Evolutionary conservation across 2,888 invertebrate species (phyloP).

Genomic region (Latheticus oryzae): DNA sequence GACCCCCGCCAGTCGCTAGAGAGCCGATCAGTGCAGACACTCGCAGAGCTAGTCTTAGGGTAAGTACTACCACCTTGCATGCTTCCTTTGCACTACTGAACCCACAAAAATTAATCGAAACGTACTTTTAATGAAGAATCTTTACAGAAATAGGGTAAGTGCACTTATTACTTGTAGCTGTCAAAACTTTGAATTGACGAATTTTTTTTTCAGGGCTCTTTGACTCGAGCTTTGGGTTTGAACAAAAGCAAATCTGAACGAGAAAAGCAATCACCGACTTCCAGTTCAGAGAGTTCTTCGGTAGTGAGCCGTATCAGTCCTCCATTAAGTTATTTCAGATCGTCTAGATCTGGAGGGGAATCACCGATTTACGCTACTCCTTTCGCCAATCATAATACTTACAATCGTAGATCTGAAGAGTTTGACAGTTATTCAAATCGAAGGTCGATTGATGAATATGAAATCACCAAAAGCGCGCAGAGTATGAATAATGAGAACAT

Average conservation of each 20-base stretch:
- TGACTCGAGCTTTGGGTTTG: conserved; percentile 78
- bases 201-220: conserved; percentile 80
- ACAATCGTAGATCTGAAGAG: conserved; percentile 58
- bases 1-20: conserved; percentile 60
- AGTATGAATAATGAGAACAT: conserved; percentile 45
- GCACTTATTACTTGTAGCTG: too few relatives aligned
- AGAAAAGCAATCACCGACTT: conserved; percentile 76
- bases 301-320: conserved; percentile 68
- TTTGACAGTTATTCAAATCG: conserved; percentile 63
- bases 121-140: conserved; percentile 28
- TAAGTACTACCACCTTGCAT: conserved; percentile 42
- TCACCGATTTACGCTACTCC: conserved; percentile 61
- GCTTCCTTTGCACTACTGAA: conserved; percentile 6
- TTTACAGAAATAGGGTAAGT: conserved; percentile 31
- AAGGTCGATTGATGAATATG: conserved; percentile 51
- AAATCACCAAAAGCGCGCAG: conserved; percentile 51
- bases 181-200: too few relatives aligned
- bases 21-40: conserved; percentile 69
- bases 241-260: conserved; percentile 64
- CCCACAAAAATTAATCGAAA: conserved; percentile 21
- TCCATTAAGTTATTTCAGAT: conserved; percentile 66
- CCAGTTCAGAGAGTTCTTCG: conserved; percentile 74
- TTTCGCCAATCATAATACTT: conserved; percentile 52
- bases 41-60: conserved; percentile 68
- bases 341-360: conserved; percentile 62